Conservation (phyloP, 2,797 vertebrate genomes). For the Typhlichthys subterraneus region DNA sequence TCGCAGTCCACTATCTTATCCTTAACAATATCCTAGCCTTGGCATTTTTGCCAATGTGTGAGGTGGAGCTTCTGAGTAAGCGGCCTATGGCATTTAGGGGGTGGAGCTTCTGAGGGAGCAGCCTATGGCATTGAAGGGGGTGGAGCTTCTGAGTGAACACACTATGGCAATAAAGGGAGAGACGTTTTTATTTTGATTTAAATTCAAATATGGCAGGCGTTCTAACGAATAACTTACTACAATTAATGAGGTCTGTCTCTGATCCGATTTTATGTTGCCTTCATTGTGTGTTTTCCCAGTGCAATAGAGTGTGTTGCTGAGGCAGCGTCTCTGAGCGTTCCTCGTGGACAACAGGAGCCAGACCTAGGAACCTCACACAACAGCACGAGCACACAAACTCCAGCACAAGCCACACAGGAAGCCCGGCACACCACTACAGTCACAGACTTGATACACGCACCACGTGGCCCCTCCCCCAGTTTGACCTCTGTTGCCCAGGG, state of each 20-base stretch:
- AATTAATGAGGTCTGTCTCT: not conserved
- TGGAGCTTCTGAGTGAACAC: too few relatives aligned
- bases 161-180: too few relatives aligned
- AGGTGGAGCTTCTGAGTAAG: too few relatives aligned
- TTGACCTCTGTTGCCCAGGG: constrained; percentile 16
- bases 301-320: constrained; percentile 31
- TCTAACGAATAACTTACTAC: too few relatives aligned
- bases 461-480: constrained; percentile 25
- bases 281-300: constrained; percentile 37
- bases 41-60: too few relatives aligned
- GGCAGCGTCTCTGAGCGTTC: constrained; percentile 29
- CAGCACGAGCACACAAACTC: constrained; percentile 20
- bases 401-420: constrained; percentile 25
- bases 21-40: too few relatives aligned
- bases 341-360: not conserved
- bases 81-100: too few relatives aligned
- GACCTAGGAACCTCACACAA: constrained; percentile 26
- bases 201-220: too few relatives aligned
- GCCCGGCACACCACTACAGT: constrained; percentile 33
- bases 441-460: constrained; percentile 23
- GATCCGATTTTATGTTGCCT: not conserved
- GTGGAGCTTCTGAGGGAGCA: too few relatives aligned
- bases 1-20: too few relatives aligned
- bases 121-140: too few relatives aligned
- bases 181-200: too few relatives aligned